phyloP scores from a whole-genome alignment of 2,888 invertebrate genomes.

The Iselma pallidipennis region DNA sequence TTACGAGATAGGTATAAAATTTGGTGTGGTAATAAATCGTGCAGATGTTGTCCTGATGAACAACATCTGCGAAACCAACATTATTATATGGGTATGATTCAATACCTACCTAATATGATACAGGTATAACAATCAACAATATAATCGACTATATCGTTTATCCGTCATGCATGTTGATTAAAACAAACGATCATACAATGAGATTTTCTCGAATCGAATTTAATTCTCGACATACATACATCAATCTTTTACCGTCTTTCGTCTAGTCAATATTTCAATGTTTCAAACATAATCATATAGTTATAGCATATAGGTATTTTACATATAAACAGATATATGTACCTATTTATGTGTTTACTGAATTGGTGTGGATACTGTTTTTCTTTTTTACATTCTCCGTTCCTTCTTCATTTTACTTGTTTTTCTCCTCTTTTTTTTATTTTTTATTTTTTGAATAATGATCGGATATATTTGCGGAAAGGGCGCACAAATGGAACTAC shows the following conservation, averaged over 20 bases:
- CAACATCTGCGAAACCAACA: constrained; percentile 11
- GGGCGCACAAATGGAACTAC: constrained; percentile 23
- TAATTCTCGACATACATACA: constrained; percentile 12
- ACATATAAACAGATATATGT: background rate
- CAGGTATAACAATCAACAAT: constrained; percentile 21
- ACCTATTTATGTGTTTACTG: background rate
- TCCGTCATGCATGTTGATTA: constrained; percentile 35
- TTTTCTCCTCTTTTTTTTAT: background rate
- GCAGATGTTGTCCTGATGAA: constrained; percentile 21
- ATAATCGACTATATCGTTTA: constrained; percentile 19
- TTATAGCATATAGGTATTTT: constrained; percentile 6
- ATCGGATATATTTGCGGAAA: constrained; percentile 16
- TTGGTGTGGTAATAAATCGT: constrained; percentile 16
- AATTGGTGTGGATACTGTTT: background rate
- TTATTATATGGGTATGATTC: constrained; percentile 17
- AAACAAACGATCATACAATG: constrained; percentile 29
- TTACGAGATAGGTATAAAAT: background rate
- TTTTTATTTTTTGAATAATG: constrained; percentile 17
- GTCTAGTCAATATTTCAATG: constrained; percentile 17
- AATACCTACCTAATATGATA: constrained; percentile 10
- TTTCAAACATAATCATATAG: constrained; percentile 13
- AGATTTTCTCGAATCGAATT: background rate
- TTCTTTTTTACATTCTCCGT: background rate
- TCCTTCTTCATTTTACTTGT: background rate
- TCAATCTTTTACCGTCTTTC: constrained; percentile 17